Percentiles rank a stretch among this genome's conserved stretches.
Conservation (phyloP, 37 sponge, comb jelly and placozoan genomes). For the Eunapius fragilis region DNA sequence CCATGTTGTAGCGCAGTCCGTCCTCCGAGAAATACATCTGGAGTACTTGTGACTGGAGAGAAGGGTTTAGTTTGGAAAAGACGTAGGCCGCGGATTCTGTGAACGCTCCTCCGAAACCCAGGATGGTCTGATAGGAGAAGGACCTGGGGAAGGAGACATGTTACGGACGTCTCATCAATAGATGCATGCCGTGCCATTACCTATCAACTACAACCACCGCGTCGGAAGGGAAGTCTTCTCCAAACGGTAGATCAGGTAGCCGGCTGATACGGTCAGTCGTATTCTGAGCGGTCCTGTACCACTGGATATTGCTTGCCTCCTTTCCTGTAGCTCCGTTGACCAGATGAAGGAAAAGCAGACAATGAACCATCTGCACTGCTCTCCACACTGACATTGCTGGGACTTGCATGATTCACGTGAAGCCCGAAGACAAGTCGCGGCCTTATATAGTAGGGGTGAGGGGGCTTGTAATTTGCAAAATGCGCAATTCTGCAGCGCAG, state of each 20-base stretch:
- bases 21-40: conserved; percentile 79
- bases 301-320: conserved; percentile 5
- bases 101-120: conserved; percentile 94
- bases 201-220: conserved; percentile 52
- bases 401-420: too few species aligned
- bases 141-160: conserved; percentile 24
- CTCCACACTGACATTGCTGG: too few species aligned
- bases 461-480: too few species aligned
- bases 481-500: too few species aligned
- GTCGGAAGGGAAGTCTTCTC: conserved; percentile 38
- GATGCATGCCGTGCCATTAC: conserved; percentile 4
- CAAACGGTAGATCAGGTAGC: conserved; percentile 37
- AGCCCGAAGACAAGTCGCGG: too few species aligned
- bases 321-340: neutral
- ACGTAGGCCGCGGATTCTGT: conserved; percentile 84
- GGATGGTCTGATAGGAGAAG: conserved; percentile 52
- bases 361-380: neutral
- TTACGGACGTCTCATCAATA: neutral
- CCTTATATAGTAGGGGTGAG: too few species aligned
- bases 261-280: conserved; percentile 56
- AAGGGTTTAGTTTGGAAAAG: conserved; percentile 57
- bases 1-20: conserved; percentile 79
- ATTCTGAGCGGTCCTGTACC: conserved; percentile 75
- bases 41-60: conserved; percentile 58
- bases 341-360: neutral